phyloP scores from a whole-genome alignment of 1,140 invertebrate species.

The Aplysia californica region DNA sequence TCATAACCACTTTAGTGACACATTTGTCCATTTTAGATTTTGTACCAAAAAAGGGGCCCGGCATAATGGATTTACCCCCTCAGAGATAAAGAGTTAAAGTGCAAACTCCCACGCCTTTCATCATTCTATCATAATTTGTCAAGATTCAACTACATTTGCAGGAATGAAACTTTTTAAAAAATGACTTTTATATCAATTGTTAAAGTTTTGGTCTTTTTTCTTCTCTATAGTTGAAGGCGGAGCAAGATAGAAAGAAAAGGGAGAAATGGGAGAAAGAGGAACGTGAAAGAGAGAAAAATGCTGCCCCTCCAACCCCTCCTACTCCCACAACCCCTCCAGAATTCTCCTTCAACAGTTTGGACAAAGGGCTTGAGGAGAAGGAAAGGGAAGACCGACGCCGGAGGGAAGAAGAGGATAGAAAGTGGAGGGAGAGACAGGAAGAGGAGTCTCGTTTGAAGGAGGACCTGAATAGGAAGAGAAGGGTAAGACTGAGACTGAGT shows the following conservation, averaged over 20 bases:
- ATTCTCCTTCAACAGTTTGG: neutral
- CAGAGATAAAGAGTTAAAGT: too few relatives aligned
- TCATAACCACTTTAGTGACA: too few relatives aligned
- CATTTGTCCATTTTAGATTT: too few relatives aligned
- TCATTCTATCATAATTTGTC: too few relatives aligned
- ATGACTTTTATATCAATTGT: too few relatives aligned
- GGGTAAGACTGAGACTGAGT: neutral
- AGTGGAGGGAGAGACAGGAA: constrained; percentile 13
- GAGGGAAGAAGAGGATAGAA: constrained; percentile 20
- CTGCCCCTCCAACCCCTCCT: neutral
- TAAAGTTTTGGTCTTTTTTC: too few relatives aligned
- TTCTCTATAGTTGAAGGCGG: constrained; percentile 26
- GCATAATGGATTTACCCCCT: too few relatives aligned
- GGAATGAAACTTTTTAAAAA: too few relatives aligned
- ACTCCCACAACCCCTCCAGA: neutral
- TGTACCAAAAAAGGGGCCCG: too few relatives aligned
- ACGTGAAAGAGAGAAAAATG: neutral
- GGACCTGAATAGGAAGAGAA: neutral
- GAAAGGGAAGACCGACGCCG: constrained; percentile 19
- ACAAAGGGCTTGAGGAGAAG: neutral
- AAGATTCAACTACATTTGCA: too few relatives aligned
- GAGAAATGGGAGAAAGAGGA: constrained; percentile 9
- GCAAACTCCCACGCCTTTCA: too few relatives aligned
- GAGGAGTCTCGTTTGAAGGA: constrained; percentile 2
- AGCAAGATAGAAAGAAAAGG: constrained; percentile 24